Conservation (phyloP, 2,888 invertebrate genomes). For the Aporophyla nigra region DNA sequence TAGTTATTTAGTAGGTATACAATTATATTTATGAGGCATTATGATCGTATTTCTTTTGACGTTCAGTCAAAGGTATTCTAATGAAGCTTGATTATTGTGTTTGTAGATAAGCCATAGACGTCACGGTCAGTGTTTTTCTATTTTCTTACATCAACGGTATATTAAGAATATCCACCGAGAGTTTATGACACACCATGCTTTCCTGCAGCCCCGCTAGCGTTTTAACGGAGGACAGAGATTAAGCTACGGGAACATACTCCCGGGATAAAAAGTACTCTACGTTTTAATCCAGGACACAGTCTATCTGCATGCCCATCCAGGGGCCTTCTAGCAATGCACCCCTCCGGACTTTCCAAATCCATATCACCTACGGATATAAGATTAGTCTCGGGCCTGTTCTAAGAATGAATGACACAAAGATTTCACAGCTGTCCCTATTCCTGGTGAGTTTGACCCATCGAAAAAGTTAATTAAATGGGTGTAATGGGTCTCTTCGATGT, state of each 20-base stretch:
- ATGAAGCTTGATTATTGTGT: background rate
- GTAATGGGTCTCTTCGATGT: too few species aligned
- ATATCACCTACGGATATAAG: too few species aligned
- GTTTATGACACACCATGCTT: background rate
- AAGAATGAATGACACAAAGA: too few species aligned
- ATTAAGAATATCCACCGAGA: background rate
- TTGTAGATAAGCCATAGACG: background rate
- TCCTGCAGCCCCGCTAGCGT: background rate
- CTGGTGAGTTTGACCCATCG: too few species aligned
- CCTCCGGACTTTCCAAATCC: too few species aligned
- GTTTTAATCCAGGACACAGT: background rate
- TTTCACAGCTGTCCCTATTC: too few species aligned
- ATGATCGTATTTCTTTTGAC: background rate
- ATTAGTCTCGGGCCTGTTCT: too few species aligned
- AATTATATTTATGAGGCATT: constrained; percentile 8
- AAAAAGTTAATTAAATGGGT: too few species aligned
- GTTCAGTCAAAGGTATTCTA: constrained; percentile 5
- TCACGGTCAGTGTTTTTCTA: background rate
- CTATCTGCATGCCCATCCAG: too few species aligned
- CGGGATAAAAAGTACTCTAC: background rate
- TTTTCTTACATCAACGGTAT: background rate
- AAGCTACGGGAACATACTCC: background rate
- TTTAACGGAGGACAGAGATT: background rate
- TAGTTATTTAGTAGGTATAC: constrained; percentile 17
- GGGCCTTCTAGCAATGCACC: too few species aligned